Evolutionary conservation across 1,140 invertebrate species (phyloP), one percentile per base, ranked within the genome.

Genomic region (Drosophila micromelanica): DNA sequence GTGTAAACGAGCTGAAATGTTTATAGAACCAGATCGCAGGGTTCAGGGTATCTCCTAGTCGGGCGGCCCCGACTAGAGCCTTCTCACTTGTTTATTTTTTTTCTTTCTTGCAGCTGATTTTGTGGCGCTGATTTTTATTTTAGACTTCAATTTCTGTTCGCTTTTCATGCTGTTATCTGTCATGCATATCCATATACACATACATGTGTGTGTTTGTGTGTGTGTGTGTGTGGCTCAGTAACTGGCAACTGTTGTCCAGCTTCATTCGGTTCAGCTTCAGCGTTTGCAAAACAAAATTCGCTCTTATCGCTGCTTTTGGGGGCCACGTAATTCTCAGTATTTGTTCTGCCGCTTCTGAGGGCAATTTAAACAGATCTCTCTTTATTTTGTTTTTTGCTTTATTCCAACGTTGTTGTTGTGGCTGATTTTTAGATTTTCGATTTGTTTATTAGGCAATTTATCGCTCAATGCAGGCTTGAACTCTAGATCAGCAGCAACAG

Each of bases 111-210:
- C 60, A 68, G 80, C 76, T 79, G 75, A 82, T 82, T 82, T 79
- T 76, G 42, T 74, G 57, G 52, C 43, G 48, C 27, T 73, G 73
- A 82, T 78, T 84, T 81, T 80, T 79, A 73, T 78, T 65, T 67
- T 51, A 46, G 40, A 67, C 69, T 72, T 72, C 63, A 67, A 67
- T 73, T 73, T 73, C 49, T 68, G 70, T 63, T 74, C 46, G 59
- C 37, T 57, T 72, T 57, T 70, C 57, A 54, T 57, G 59, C 68
- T 64, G 59, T 75, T 74, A 74, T 74, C 72, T 74, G 72, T 74
- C 72, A 74, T 74, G 72, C 72, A 74, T 71, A 74, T 74, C 72
- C 72, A 76, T 76, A 65, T 72, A 51, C 57, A 54, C 23, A 3
- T 27, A 3, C 4, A 3, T 27, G 23, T 5, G 1, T 27, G n/a